Evolutionary conservation across 2,113 vertebrate species (phyloP).

Genomic region (Poecilia latipinna): DNA sequence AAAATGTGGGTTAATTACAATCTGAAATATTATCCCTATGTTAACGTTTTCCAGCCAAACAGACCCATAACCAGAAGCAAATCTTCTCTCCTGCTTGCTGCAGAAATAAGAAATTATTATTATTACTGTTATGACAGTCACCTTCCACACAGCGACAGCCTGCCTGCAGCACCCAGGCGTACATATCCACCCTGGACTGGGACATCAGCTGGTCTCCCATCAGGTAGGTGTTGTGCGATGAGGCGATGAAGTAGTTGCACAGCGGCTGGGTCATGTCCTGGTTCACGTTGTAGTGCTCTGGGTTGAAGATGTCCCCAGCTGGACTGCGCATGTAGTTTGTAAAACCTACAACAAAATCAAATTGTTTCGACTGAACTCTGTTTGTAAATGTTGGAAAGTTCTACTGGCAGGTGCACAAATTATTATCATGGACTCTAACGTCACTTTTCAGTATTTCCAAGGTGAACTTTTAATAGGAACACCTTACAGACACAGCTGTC

Average conservation of each 20-base stretch:
- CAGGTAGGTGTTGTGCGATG: constrained; percentile 99
- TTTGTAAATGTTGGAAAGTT: neutral
- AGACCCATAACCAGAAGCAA: too few species aligned
- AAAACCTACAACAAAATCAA: constrained; percentile 81
- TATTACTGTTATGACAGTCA: constrained; percentile 41
- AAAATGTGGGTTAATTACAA: too few species aligned
- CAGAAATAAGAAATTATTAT: too few species aligned
- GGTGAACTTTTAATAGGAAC: too few species aligned
- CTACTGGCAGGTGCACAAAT: neutral
- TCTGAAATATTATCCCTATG: too few species aligned
- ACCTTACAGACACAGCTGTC: neutral
- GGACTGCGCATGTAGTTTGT: constrained; percentile 96
- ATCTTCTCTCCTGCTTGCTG: neutral
- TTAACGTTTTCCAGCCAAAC: too few species aligned
- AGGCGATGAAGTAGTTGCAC: constrained; percentile 95
- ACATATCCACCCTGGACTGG: constrained; percentile 97
- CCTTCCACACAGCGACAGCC: constrained; percentile 98
- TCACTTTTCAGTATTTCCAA: too few species aligned
- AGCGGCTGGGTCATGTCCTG: constrained; percentile 93
- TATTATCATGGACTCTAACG: neutral
- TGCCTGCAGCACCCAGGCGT: constrained; percentile 94
- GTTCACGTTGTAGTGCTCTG: constrained; percentile 87
- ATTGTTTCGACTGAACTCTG: neutral
- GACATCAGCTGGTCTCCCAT: constrained; percentile 98
- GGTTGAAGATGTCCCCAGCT: constrained; percentile 93